Conservation (phyloP, 2,797 vertebrate species). For the Ptychadena robeensis region DNA sequence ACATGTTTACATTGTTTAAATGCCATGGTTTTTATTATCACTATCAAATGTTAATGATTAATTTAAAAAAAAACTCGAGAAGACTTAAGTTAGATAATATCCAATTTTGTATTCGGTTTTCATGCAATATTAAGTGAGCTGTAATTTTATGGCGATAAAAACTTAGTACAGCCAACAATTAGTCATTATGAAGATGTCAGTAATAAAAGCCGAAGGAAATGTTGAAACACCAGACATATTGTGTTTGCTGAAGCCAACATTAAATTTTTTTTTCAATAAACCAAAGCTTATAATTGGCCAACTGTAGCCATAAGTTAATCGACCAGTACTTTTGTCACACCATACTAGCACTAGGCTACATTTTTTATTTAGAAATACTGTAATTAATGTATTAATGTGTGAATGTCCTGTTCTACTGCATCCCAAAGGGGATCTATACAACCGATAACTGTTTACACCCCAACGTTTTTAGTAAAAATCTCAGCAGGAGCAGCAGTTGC, state of each 20-base stretch:
- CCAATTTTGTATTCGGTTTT: slow-evolving; percentile 28
- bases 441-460: too few species aligned
- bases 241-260: slow-evolving; percentile 17
- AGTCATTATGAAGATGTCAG: slow-evolving; percentile 38
- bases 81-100: background rate
- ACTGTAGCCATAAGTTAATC: too few species aligned
- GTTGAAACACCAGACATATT: slow-evolving; percentile 25
- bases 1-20: slow-evolving; percentile 36
- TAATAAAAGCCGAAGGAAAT: slow-evolving; percentile 31
- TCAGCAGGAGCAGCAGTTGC: too few species aligned
- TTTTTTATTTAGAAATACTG: too few species aligned
- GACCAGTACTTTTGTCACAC: too few species aligned
- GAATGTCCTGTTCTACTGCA: too few species aligned
- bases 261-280: slow-evolving; percentile 13
- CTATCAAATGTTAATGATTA: slow-evolving; percentile 45
- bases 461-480: too few species aligned
- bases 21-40: slow-evolving; percentile 46
- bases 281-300: too few species aligned
- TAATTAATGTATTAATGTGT: too few species aligned
- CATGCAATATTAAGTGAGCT: slow-evolving; percentile 24
- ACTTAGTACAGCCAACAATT: slow-evolving; percentile 26
- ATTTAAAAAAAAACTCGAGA: slow-evolving; percentile 34
- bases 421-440: too few species aligned
- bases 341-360: too few species aligned
- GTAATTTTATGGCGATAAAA: slow-evolving; percentile 49